phyloP scores from a whole-genome alignment of 2,797 vertebrate species.

The Sebastes iracundus region DNA sequence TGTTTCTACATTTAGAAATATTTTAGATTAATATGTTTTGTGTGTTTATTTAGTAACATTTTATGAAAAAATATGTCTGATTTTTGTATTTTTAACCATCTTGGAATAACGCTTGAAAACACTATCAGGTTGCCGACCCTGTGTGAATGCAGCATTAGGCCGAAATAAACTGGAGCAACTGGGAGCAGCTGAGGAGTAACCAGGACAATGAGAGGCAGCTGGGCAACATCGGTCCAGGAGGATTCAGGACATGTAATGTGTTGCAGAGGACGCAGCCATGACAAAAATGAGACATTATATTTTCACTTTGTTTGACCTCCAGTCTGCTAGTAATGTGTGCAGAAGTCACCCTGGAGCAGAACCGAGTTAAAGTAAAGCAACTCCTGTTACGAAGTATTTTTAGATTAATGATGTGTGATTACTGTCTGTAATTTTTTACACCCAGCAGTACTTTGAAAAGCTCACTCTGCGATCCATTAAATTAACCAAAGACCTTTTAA shows the following conservation, averaged over 20 bases:
- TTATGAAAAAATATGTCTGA: too few species aligned
- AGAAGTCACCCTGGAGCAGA: constrained; percentile 10
- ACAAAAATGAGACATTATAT: background rate
- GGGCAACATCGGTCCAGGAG: constrained; percentile 5
- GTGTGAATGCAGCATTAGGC: background rate
- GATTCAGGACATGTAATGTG: constrained; percentile 4
- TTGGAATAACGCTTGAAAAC: too few species aligned
- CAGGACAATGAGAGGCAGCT: constrained; percentile 6
- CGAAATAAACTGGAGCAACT: constrained; percentile 2
- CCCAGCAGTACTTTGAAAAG: constrained; percentile 73
- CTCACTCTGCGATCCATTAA: constrained; percentile 79
- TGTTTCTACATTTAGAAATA: too few species aligned
- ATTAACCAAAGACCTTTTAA: constrained; percentile 80
- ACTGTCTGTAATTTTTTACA: constrained; percentile 51
- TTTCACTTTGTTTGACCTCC: constrained; percentile 17
- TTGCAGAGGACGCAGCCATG: background rate
- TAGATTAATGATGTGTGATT: constrained; percentile 70
- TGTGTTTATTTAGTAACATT: too few species aligned
- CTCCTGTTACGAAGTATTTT: constrained; percentile 59
- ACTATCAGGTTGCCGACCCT: background rate
- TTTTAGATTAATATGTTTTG: too few species aligned
- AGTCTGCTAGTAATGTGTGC: background rate
- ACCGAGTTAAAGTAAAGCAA: constrained; percentile 37
- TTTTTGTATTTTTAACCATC: too few species aligned
- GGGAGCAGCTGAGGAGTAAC: constrained; percentile 12